Evolutionary conservation across 2,113 vertebrate species (phyloP).

Genomic region (Lophotis ruficrista): DNA sequence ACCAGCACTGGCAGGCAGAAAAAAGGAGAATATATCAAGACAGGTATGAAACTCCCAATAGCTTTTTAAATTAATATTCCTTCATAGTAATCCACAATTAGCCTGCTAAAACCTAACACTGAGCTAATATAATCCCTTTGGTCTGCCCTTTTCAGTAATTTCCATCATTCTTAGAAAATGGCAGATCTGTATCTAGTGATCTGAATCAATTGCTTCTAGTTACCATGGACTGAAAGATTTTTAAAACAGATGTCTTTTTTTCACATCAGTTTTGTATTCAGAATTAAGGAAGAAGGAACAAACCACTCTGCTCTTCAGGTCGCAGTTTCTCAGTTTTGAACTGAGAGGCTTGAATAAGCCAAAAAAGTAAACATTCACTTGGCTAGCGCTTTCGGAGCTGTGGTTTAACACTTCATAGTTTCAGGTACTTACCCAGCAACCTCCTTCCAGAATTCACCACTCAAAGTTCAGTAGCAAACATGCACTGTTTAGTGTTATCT

Average conservation of each 20-base stretch:
- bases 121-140: not conserved
- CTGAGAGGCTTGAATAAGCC: not conserved
- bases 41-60: not conserved
- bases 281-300: not conserved
- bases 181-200: not conserved
- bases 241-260: not conserved
- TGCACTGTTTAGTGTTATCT: not conserved
- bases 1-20: not conserved
- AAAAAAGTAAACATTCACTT: not conserved
- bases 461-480: not conserved
- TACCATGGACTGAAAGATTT: not conserved
- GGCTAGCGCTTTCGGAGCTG: not conserved
- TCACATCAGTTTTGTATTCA: not conserved
- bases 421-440: not conserved
- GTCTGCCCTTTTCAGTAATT: not conserved
- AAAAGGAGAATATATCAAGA: not conserved
- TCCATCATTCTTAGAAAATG: not conserved
- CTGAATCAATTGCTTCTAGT: not conserved
- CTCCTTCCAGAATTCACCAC: slow-evolving; percentile 5
- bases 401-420: slow-evolving; percentile 2
- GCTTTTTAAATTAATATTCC: not conserved
- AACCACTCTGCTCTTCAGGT: not conserved
- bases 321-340: not conserved
- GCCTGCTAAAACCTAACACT: not conserved
- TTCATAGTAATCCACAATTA: not conserved